Evolutionary conservation across 1,140 invertebrate genomes (phyloP).

Genomic region (Bathynomus jamesi): DNA sequence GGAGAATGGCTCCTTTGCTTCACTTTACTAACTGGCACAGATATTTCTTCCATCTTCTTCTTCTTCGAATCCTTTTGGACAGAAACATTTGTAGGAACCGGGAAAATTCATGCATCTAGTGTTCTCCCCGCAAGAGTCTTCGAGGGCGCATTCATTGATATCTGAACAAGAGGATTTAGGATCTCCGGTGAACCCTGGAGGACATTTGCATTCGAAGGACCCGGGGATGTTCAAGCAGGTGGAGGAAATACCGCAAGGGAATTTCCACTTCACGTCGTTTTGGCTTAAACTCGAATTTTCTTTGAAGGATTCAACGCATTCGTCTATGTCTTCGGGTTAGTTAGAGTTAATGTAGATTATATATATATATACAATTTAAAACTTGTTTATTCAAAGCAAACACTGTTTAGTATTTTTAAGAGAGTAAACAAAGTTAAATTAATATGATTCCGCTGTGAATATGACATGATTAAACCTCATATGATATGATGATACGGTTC

Average conservation of each 20-base stretch:
- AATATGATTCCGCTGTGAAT: too few relatives aligned
- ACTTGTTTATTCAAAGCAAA: too few relatives aligned
- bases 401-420: too few relatives aligned
- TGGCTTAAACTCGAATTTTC: slow-evolving; percentile 57
- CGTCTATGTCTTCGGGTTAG: slow-evolving; percentile 38
- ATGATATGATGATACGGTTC: too few relatives aligned
- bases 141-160: slow-evolving; percentile 56
- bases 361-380: background rate
- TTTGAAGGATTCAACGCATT: slow-evolving; percentile 35
- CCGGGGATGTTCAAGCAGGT: slow-evolving; percentile 73
- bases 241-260: slow-evolving; percentile 71
- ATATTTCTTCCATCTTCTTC: slow-evolving; percentile 56
- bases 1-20: too few relatives aligned
- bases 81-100: slow-evolving; percentile 45
- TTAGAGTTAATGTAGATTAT: background rate
- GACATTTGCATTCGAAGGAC: slow-evolving; percentile 65
- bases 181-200: slow-evolving; percentile 58
- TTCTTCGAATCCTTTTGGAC: slow-evolving; percentile 47
- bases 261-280: slow-evolving; percentile 47
- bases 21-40: slow-evolving; percentile 69
- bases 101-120: slow-evolving; percentile 46
- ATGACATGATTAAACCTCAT: too few relatives aligned
- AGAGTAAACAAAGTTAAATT: too few relatives aligned
- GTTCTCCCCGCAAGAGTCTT: slow-evolving; percentile 43
- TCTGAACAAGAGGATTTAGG: slow-evolving; percentile 50